Evolutionary conservation across 1,140 invertebrate genomes (phyloP).

Genomic region (Drosophila malerkotliana): DNA sequence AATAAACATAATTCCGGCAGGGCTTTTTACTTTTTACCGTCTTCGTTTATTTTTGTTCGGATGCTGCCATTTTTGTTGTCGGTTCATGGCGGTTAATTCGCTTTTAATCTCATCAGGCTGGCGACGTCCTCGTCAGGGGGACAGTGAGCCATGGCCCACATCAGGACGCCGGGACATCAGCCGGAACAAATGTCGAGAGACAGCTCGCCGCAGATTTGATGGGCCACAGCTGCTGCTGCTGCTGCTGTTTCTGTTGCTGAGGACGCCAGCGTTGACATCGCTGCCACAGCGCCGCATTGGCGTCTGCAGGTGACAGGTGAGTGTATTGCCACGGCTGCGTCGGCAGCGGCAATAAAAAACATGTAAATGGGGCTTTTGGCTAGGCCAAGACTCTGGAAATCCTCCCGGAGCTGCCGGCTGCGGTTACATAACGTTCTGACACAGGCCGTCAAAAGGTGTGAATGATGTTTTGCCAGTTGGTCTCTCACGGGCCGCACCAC

Average conservation of each 20-base stretch:
- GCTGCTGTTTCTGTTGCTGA: constrained; percentile 1
- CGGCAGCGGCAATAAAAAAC: constrained; percentile 61
- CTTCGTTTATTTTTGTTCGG: constrained; percentile 25
- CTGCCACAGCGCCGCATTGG: constrained; percentile 7
- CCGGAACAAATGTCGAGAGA: constrained; percentile 26
- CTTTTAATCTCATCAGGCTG: constrained; percentile 72
- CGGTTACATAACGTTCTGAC: constrained; percentile 58
- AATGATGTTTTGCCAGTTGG: constrained; percentile 37
- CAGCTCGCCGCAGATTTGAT: constrained; percentile 58
- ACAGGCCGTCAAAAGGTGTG: constrained; percentile 46
- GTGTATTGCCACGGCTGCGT: constrained; percentile 7
- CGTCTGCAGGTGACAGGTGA: constrained; percentile 67
- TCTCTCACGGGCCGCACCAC: neutral
- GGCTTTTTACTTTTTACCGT: constrained; percentile 37
- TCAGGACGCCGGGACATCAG: constrained; percentile 9
- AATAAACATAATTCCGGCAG: constrained; percentile 66
- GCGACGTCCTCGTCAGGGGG: constrained; percentile 41
- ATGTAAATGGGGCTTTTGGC: constrained; percentile 64
- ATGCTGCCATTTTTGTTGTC: constrained; percentile 37
- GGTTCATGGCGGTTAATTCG: constrained; percentile 63
- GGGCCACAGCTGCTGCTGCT: constrained; percentile 40
- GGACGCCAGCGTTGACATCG: constrained; percentile 14
- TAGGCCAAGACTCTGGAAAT: constrained; percentile 33
- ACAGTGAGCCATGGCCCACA: constrained; percentile 57
- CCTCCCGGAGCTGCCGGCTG: constrained; percentile 25